Evolutionary conservation across 2,113 vertebrate species (phyloP).

Genomic region (Bucco capensis): DNA sequence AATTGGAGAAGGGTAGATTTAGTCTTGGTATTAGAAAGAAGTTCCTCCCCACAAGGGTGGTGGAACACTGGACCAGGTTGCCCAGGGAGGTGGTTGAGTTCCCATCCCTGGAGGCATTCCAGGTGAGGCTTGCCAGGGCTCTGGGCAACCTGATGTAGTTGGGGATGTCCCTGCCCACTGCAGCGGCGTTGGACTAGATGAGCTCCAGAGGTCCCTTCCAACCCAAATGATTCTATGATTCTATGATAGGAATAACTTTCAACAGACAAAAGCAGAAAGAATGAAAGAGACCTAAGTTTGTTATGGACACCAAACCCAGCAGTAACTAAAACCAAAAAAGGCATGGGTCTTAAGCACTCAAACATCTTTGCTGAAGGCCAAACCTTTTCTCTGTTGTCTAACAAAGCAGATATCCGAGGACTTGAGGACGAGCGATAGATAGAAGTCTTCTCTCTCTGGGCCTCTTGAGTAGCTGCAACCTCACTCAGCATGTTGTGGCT

Average conservation of each 20-base stretch:
- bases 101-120: no score
- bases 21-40: no score
- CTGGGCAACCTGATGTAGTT: no score
- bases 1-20: no score
- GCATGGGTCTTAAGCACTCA: neutral
- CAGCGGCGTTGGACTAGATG: no score
- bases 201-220: no score
- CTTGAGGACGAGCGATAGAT: conserved; percentile 75
- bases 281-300: fast-evolving
- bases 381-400: conserved; percentile 77
- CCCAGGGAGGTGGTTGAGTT: no score
- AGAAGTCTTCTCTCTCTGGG: conserved; percentile 45
- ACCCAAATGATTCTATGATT: no score
- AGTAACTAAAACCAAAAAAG: neutral
- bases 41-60: no score
- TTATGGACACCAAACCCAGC: neutral
- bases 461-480: conserved; percentile 52
- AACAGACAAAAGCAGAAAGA: neutral
- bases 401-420: conserved; percentile 71
- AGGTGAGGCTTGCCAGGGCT: no score
- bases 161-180: no score
- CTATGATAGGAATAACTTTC: neutral
- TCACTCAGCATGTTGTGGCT: conserved; percentile 75
- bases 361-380: neutral
- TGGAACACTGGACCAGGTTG: no score